These are phyloP conservation scores for Rhagonycha lutea DNA, from an alignment of 2,888 invertebrate genomes.

Conservation along the genomic window DNA sequence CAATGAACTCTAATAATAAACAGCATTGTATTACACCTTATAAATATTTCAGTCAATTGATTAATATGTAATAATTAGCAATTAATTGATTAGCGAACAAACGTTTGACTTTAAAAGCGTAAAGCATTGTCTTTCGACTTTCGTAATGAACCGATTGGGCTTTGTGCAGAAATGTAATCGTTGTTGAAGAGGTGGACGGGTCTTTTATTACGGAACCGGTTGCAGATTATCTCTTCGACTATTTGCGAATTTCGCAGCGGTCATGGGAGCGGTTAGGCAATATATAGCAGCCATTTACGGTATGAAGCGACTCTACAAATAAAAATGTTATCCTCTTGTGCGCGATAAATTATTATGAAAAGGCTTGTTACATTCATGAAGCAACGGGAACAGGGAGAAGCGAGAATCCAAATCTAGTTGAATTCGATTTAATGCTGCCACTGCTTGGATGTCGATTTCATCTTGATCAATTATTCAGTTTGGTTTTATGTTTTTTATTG, in stretches of 20 bases:
- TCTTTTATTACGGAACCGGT: slow-evolving; percentile 30
- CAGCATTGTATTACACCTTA: background rate
- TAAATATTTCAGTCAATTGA: background rate
- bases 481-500: background rate
- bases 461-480: background rate
- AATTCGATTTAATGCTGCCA: slow-evolving; percentile 32
- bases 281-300: slow-evolving; percentile 49
- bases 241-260: slow-evolving; percentile 45
- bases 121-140: slow-evolving; percentile 11
- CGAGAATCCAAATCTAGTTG: slow-evolving; percentile 37
- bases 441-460: slow-evolving; percentile 9
- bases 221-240: slow-evolving; percentile 42
- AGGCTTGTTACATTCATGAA: slow-evolving; percentile 46
- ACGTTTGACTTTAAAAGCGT: background rate
- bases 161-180: slow-evolving; percentile 28
- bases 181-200: slow-evolving; percentile 14
- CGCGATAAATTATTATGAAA: slow-evolving; percentile 49
- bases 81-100: background rate
- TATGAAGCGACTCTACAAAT: slow-evolving; percentile 49
- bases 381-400: slow-evolving; percentile 22
- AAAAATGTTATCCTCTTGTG: slow-evolving; percentile 51
- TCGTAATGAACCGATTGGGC: slow-evolving; percentile 23
- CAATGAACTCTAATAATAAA: background rate
- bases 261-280: slow-evolving; percentile 40
- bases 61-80: background rate